Base-by-base conservation (phyloP, 2,113 vertebrate species). In the Etia nguti region DNA sequence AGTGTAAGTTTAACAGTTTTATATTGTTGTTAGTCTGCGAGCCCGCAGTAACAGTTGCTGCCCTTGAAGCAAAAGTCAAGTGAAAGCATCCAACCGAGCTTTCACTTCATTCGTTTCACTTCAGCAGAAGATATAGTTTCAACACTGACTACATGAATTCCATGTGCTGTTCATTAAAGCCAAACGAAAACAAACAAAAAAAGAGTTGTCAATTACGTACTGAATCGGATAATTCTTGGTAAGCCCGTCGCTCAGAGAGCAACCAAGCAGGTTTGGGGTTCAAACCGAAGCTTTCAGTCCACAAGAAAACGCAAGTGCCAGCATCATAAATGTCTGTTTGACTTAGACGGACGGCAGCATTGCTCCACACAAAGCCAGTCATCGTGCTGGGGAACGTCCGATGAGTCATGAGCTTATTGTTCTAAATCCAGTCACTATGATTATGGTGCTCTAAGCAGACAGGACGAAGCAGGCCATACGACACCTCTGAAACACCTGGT, bases 401-500 rank as follows among this genome's bases (percentile, higher is more conserved):
- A 62, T 70, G 92, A 94, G 91, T 91, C 92, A 94, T 88, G 75
- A 93, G 86, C 88, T 89, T 95, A 95, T 94, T 94, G 93, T 90
- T 87, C 89, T 95, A 94, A 95, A 95, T 96, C 93, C 92, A 89
- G 86, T 55, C 85, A 83, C 87, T 43, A 38, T 80, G 48, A 93
- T 94, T 94, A 93, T 56, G 48, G 26, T 34, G 31, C 60, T 86
- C 52, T 88, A 86, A 89, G 88, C 59, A 85, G 83, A 31, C 36
- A 60, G 80, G 81, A 86, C 29, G 15, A 50, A 16, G 36, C 81
- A 83, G 52, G 16, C 26, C 60, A 56, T 46, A 54, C 70, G 6
- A 60, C 56, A 81, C 84, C 57, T 48, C 38, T 46, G 31, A 22
- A 84, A 75, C 70, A 83, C 57, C 75, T 60, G 48, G 57, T 15